Conservation (phyloP, 2,888 invertebrate species). For the Chrysolina oricalcia region DNA sequence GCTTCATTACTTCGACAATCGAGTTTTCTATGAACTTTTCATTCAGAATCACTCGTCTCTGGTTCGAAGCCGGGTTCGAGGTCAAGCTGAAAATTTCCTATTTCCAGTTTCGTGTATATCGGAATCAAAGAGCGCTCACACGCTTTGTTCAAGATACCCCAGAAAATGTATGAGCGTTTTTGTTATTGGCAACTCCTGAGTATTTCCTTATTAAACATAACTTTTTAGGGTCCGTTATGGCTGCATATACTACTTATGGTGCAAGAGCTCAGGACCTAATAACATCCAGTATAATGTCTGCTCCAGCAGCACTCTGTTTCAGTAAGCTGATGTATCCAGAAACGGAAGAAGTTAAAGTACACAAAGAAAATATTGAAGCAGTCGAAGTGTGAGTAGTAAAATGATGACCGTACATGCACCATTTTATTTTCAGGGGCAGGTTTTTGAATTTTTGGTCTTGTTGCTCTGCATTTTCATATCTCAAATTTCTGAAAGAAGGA, state of each 20-base stretch:
- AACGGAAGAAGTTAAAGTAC: slow-evolving; percentile 85
- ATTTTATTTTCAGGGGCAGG: neutral
- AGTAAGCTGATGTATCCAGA: slow-evolving; percentile 95
- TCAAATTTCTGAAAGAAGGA: neutral
- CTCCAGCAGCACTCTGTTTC: slow-evolving; percentile 92
- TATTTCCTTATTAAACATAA: too few relatives aligned
- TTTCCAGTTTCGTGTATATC: too few relatives aligned
- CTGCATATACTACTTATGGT: slow-evolving; percentile 93
- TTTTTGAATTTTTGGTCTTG: neutral
- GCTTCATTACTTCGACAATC: too few relatives aligned
- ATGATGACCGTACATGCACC: neutral
- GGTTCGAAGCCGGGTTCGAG: too few relatives aligned
- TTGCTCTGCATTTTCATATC: neutral
- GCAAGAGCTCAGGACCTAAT: slow-evolving; percentile 91
- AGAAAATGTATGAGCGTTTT: too few relatives aligned
- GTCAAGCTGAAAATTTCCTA: too few relatives aligned
- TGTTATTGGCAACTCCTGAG: too few relatives aligned
- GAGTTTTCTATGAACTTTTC: too few relatives aligned
- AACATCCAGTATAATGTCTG: slow-evolving; percentile 96
- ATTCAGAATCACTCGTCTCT: too few relatives aligned
- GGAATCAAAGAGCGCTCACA: too few relatives aligned
- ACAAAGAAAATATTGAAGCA: slow-evolving; percentile 83
- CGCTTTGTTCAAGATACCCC: too few relatives aligned
- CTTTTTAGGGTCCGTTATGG: slow-evolving; percentile 86
- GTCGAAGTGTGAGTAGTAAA: slow-evolving; percentile 69